Conservation (phyloP, 2,888 invertebrate species). For the Coelinius sp. region DNA sequence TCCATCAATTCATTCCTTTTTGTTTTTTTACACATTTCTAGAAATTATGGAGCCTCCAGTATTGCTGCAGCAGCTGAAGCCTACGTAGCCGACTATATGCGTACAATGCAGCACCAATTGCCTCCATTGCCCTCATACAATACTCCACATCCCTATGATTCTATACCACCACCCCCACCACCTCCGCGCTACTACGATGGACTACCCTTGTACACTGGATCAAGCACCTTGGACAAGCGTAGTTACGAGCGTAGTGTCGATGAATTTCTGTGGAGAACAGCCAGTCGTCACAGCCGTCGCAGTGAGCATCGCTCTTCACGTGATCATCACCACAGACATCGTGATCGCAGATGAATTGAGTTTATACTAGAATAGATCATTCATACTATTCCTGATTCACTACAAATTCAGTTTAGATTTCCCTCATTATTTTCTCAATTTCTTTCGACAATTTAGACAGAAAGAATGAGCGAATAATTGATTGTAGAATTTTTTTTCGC, state of each 20-base stretch:
- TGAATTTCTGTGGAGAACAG: constrained; percentile 88
- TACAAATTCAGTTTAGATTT: neutral
- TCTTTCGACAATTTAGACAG: too few relatives aligned
- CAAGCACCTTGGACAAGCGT: constrained; percentile 82
- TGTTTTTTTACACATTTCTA: too few relatives aligned
- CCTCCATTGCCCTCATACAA: constrained; percentile 90
- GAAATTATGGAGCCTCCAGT: constrained; percentile 72
- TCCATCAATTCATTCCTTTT: too few relatives aligned
- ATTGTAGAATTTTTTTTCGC: too few relatives aligned
- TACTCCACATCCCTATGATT: constrained; percentile 75
- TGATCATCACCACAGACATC: constrained; percentile 75
- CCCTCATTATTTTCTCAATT: neutral
- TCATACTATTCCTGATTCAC: neutral
- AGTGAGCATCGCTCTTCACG: constrained; percentile 73
- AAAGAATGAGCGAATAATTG: too few relatives aligned
- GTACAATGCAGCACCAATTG: constrained; percentile 88
- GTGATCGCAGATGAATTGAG: constrained; percentile 74
- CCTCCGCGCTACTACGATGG: constrained; percentile 82
- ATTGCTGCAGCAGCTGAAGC: constrained; percentile 85
- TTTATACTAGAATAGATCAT: constrained; percentile 45
- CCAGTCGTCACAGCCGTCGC: constrained; percentile 76
- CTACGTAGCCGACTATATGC: constrained; percentile 90
- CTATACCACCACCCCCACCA: constrained; percentile 75
- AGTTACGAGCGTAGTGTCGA: constrained; percentile 92
- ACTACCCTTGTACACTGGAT: constrained; percentile 75